These are phyloP conservation scores for Sycophaga agraensis DNA, from an alignment of 1,140 invertebrate genomes.

Conservation along the genomic window DNA sequence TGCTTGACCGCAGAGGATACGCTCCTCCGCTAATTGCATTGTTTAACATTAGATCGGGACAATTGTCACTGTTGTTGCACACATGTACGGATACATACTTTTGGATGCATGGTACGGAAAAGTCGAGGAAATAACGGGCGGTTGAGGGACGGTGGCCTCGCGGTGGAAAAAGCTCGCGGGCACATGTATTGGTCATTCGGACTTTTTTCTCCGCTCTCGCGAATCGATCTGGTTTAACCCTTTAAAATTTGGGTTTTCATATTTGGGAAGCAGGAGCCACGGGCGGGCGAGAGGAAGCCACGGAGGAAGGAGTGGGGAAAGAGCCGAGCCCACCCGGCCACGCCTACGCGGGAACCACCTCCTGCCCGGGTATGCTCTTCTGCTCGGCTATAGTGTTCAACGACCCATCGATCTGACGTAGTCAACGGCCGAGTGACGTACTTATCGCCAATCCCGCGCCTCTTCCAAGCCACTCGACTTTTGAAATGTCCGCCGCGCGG, in stretches of 20 bases:
- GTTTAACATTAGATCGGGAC: too few relatives aligned
- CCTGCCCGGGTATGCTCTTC: slow-evolving; percentile 39
- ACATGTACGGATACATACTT: too few relatives aligned
- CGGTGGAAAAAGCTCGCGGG: not conserved
- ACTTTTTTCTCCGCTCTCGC: too few relatives aligned
- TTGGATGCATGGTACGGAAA: too few relatives aligned
- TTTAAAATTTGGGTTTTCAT: slow-evolving; percentile 24
- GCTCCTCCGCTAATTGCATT: too few relatives aligned
- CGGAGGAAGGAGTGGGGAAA: accelerated
- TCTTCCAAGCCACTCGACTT: not conserved
- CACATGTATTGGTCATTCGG: not conserved
- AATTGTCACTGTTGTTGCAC: too few relatives aligned
- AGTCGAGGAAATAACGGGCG: too few relatives aligned
- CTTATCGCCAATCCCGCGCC: not conserved
- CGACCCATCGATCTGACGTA: slow-evolving; percentile 52
- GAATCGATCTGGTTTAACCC: too few relatives aligned
- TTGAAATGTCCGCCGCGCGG: not conserved
- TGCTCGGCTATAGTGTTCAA: slow-evolving; percentile 46
- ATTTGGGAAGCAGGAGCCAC: slow-evolving; percentile 22
- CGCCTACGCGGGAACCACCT: slow-evolving; percentile 29
- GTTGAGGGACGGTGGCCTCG: not conserved
- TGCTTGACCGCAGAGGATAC: too few relatives aligned
- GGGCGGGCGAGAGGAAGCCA: not conserved
- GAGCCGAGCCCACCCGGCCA: too few relatives aligned
- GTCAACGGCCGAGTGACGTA: slow-evolving; percentile 11